These are phyloP conservation scores for Poecilus cupreus DNA, from an alignment of 2,888 invertebrate genomes.

Conservation along the genomic window DNA sequence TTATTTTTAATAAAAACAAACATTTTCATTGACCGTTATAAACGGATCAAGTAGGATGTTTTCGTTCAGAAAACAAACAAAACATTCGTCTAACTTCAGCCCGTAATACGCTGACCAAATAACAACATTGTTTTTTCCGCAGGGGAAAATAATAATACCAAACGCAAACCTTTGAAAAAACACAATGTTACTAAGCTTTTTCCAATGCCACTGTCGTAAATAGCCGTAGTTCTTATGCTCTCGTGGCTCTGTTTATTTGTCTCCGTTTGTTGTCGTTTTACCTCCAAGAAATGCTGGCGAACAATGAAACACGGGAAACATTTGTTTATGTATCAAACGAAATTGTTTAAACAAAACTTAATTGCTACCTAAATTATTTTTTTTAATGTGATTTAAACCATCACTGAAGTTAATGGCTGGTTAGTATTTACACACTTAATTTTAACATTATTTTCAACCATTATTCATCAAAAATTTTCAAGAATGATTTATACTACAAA, in stretches of 20 bases:
- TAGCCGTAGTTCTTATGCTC: constrained; percentile 22
- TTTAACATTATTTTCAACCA: no score
- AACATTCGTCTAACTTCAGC: constrained; percentile 22
- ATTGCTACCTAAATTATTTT: no score
- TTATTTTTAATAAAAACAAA: constrained; percentile 26
- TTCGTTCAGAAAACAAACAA: constrained; percentile 18
- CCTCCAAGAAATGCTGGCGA: neutral
- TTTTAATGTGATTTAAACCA: no score
- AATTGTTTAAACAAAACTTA: neutral
- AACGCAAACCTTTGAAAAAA: constrained; percentile 37
- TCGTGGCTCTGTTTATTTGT: constrained; percentile 1
- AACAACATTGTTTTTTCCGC: constrained; percentile 21
- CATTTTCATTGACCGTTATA: constrained; percentile 39
- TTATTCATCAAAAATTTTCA: no score
- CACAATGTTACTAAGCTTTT: constrained; percentile 23
- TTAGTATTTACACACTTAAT: no score
- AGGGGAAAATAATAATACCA: constrained; percentile 28
- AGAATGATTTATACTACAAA: no score
- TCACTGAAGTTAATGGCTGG: no score
- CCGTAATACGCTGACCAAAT: constrained; percentile 36
- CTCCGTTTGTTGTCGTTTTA: neutral
- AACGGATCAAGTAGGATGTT: constrained; percentile 31
- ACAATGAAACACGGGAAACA: neutral
- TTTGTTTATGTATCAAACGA: neutral
- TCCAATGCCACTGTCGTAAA: constrained; percentile 12